Conservation (phyloP, 2,113 vertebrate species). For the Seriola rivoliana region DNA sequence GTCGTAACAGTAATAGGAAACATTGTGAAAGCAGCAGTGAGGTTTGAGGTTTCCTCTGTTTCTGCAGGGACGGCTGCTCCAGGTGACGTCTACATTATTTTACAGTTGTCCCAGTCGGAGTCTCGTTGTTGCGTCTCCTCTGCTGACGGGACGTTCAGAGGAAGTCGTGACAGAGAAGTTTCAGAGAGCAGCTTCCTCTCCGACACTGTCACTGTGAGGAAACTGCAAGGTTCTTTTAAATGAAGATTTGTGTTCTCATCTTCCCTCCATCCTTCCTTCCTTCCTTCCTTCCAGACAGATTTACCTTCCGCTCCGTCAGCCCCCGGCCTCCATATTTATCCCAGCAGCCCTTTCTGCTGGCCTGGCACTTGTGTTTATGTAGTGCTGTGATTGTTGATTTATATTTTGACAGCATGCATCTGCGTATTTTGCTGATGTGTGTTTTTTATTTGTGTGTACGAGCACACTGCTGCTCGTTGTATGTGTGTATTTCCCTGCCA, state of each 20-base stretch:
- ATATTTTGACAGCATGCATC: conserved; percentile 85
- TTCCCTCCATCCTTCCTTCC: conserved; percentile 20
- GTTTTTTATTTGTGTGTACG: conserved; percentile 64
- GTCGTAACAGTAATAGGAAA: too few species aligned
- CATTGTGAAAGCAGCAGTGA: too few species aligned
- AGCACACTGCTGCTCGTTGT: background rate
- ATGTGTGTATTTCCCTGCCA: conserved; percentile 12
- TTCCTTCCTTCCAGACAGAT: conserved; percentile 46
- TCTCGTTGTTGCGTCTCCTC: background rate
- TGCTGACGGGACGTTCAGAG: conserved; percentile 30
- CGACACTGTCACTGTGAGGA: background rate
- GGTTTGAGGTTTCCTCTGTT: too few species aligned
- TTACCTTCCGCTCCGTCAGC: conserved; percentile 63
- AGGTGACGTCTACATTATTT: background rate
- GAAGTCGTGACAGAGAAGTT: conserved; percentile 34
- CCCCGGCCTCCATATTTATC: conserved; percentile 60
- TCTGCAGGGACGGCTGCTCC: background rate
- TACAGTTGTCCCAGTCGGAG: background rate
- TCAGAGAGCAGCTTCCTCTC: background rate
- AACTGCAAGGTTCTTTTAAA: conserved; percentile 51
- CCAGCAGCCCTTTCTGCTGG: conserved; percentile 81
- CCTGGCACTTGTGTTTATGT: conserved; percentile 84
- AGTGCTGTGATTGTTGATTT: conserved; percentile 83
- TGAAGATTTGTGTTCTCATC: conserved; percentile 65
- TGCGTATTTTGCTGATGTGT: conserved; percentile 85